Percentiles rank a stretch among this genome's conserved stretches.
phyloP scores from a whole-genome alignment of 2,888 invertebrate species.

The Chrysolina americana region DNA sequence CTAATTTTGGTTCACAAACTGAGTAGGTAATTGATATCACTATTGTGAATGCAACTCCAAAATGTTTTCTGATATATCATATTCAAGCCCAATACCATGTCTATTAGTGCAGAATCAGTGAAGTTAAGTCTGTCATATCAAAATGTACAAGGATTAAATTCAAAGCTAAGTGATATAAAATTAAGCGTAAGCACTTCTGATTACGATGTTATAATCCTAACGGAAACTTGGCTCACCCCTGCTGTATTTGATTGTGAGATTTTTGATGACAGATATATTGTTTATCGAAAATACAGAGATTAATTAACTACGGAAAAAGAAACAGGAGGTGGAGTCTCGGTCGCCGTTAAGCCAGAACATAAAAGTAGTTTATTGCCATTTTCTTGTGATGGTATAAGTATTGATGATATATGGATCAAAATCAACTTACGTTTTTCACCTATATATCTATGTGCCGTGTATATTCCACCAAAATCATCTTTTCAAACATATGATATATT shows the following conservation, averaged over 20 bases:
- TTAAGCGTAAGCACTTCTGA: background rate
- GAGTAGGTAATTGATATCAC: too few species aligned
- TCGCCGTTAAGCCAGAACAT: background rate
- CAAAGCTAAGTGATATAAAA: background rate
- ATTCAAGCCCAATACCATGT: too few species aligned
- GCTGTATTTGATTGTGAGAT: background rate
- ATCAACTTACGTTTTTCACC: conserved; percentile 14
- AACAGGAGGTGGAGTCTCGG: background rate
- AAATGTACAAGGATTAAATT: background rate
- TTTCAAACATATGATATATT: too few species aligned
- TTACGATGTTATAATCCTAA: background rate
- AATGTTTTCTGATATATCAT: too few species aligned
- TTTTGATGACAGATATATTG: background rate
- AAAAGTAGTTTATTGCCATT: background rate
- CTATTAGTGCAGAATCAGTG: too few species aligned
- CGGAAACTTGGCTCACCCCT: background rate
- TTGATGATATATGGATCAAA: background rate
- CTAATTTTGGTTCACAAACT: too few species aligned
- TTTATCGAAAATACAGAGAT: background rate
- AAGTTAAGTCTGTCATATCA: background rate
- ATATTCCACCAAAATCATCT: too few species aligned
- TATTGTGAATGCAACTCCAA: too few species aligned
- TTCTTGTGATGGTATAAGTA: too few species aligned
- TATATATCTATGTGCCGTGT: too few species aligned
- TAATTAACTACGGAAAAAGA: background rate